Conservation (phyloP, 1,140 invertebrate species). For the Drosophila saltans region DNA sequence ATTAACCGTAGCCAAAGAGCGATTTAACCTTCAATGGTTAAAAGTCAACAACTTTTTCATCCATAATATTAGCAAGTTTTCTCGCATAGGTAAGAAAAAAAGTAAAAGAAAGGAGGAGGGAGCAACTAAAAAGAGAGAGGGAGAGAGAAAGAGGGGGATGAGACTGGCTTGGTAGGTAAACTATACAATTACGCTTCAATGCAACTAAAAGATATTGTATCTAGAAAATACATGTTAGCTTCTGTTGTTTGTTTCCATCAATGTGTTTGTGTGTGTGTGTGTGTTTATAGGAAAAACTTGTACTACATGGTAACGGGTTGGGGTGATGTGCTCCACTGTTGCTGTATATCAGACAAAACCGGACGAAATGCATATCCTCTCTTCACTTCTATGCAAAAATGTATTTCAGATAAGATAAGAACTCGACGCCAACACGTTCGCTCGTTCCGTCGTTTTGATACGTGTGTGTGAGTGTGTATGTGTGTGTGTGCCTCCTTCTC, state of each 20-base stretch:
- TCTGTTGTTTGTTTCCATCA: conserved; percentile 28
- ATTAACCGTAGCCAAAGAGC: conserved; percentile 13
- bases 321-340: conserved; percentile 18
- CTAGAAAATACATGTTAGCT: conserved; percentile 54
- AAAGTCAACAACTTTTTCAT: conserved; percentile 41
- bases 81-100: background rate
- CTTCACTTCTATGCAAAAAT: conserved; percentile 49
- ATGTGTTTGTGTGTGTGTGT: conserved; percentile 23
- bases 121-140: conserved; percentile 2
- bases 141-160: background rate
- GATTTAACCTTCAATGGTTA: conserved; percentile 33
- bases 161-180: conserved; percentile 48
- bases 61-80: conserved; percentile 46
- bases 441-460: background rate
- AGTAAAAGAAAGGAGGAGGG: conserved; percentile 17
- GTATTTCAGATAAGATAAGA: conserved; percentile 44
- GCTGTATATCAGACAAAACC: conserved; percentile 40
- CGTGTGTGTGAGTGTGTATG: too few relatives aligned
- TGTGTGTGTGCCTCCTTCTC: background rate
- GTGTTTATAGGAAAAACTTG: conserved; percentile 37
- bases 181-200: conserved; percentile 73
- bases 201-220: conserved; percentile 75
- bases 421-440: conserved; percentile 36
- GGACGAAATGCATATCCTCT: conserved; percentile 31
- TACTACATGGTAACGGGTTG: background rate